Base-by-base conservation (phyloP, 2,888 invertebrate genomes). In the Drosophila siamana region DNA sequence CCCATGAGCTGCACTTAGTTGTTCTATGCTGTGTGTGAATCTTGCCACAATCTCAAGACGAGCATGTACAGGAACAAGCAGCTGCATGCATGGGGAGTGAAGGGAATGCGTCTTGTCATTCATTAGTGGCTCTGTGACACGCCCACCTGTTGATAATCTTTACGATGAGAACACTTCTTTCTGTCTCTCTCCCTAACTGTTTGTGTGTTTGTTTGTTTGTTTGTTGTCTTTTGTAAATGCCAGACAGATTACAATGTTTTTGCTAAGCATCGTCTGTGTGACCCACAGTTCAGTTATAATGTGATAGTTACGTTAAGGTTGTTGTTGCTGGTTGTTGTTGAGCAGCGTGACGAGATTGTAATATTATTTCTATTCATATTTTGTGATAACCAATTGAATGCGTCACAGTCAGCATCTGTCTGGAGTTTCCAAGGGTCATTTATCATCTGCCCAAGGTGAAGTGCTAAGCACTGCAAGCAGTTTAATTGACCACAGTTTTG, bases 141-240 rank as follows among this genome's bases (percentile, higher is more conserved):
- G 67, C 67, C 67, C 57, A 68, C 51, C 50, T 64, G 67, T 44
- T 50, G 44, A 59, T 54, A 13, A 38, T 19, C 24, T 46, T 54
- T 55, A 38, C 22, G 48, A 30, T 60, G 30, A 2, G 66, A 33
- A 52, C 19, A n/a, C 19, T 48, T 41, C 9, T 2, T n/a, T n/a
- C n/a, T n/a, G n/a, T n/a, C n/a, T n/a, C n/a, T n/a, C n/a, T n/a
- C n/a, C n/a, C 57, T 19, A 48, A 57, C 47, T 40, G 38, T 40
- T n/a, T n/a, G n/a, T n/a, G n/a, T n/a, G 19, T n/a, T 38, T 2
- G n/a, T 6, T 15, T n/a, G 8, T 9, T 24, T 24, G 43, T 55
- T 44, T 24, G 48, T 16, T 7, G n/a, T 28, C 26, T 46, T 15
- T 51, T n/a, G 24, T 41, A n/a, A 41, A 19, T 19, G 40, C 16